Percentiles rank a stretch among this genome's conserved stretches.
Conservation (phyloP, 1,140 invertebrate genomes). For the Paracyclopina nana region DNA sequence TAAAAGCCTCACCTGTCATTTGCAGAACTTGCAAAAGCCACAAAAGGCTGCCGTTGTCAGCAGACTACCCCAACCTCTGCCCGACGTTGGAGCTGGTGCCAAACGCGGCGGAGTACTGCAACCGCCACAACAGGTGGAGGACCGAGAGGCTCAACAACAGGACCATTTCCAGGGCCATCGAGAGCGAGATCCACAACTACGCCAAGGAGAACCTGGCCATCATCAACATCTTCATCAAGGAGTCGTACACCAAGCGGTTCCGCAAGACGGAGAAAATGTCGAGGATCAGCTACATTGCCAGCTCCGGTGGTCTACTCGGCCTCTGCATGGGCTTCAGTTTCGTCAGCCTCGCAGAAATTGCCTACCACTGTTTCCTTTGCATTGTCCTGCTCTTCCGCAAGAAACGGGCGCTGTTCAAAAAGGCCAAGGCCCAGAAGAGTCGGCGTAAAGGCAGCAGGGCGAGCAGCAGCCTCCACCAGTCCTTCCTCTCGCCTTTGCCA, state of each 20-base stretch:
- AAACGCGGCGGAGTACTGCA: not conserved
- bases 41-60: slow-evolving; percentile 1
- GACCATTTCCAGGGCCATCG: not conserved
- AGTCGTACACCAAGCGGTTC: slow-evolving; percentile 16
- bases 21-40: slow-evolving; percentile 9
- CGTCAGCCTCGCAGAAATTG: slow-evolving; percentile 11
- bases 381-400: slow-evolving; percentile 4
- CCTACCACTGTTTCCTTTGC: slow-evolving; percentile 14
- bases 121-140: not conserved
- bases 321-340: slow-evolving; percentile 16
- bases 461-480: too few relatives aligned
- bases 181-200: slow-evolving; percentile 14
- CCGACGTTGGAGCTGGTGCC: slow-evolving; percentile 1
- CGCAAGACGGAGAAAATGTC: slow-evolving; percentile 12
- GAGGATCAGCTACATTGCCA: slow-evolving; percentile 7
- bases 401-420: not conserved
- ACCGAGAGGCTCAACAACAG: slow-evolving; percentile 6
- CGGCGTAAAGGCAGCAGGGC: too few relatives aligned
- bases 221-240: slow-evolving; percentile 17
- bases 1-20: too few relatives aligned
- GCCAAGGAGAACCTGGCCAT: slow-evolving; percentile 14
- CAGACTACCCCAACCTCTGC: slow-evolving; percentile 1
- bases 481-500: too few relatives aligned
- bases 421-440: not conserved
- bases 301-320: slow-evolving; percentile 6